phyloP scores from a whole-genome alignment of 2,888 invertebrate species.

The Parthenolecanium corni region DNA sequence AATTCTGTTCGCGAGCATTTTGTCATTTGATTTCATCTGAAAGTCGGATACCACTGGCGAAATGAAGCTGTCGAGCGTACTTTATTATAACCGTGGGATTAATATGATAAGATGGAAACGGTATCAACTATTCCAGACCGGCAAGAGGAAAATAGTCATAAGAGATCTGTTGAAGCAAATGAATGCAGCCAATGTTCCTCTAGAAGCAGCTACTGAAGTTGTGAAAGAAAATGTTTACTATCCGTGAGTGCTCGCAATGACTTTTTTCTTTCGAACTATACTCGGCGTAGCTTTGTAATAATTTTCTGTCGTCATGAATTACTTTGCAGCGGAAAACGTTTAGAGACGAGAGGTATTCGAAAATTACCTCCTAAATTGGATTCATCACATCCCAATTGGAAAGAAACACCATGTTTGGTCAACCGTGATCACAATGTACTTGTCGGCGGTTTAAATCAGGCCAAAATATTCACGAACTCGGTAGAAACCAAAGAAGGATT shows the following conservation, averaged over 20 bases:
- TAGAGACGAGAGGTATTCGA: slow-evolving; percentile 13
- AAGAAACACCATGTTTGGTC: slow-evolving; percentile 43
- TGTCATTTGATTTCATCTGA: too few species aligned
- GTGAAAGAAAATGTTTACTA: background rate
- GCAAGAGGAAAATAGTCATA: background rate
- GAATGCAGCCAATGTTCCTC: background rate
- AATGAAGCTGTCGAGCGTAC: background rate
- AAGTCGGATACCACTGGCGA: too few species aligned
- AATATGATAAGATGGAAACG: background rate
- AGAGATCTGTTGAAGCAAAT: background rate
- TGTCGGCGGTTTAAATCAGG: slow-evolving; percentile 62
- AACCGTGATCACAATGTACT: slow-evolving; percentile 52
- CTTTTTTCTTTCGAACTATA: background rate
- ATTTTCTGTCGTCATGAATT: background rate
- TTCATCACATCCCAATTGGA: slow-evolving; percentile 25
- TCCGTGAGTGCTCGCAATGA: background rate
- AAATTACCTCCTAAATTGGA: slow-evolving; percentile 1
- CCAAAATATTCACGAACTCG: slow-evolving; percentile 69
- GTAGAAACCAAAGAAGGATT: slow-evolving; percentile 50
- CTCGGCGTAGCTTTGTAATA: background rate
- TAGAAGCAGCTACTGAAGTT: background rate
- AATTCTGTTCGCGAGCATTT: too few species aligned
- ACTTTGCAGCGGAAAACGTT: background rate
- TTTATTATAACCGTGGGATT: too few species aligned
- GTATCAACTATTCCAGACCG: background rate